Conservation (phyloP, 2,113 vertebrate species). For the Thinocorus orbignyianus region DNA sequence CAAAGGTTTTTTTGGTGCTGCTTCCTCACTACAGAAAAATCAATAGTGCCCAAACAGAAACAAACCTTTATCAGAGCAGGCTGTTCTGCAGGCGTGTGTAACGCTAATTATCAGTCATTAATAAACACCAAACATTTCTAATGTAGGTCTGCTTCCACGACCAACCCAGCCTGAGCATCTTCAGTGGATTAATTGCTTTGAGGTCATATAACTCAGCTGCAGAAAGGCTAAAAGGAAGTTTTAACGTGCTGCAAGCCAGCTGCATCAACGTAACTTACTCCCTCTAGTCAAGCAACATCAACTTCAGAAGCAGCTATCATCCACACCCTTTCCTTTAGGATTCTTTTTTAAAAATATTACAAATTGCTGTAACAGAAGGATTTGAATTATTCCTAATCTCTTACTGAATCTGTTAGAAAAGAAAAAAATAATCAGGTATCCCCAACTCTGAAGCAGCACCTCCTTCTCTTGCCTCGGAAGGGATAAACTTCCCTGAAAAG, state of each 20-base stretch:
- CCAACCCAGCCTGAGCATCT: constrained; percentile 12
- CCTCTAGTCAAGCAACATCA: constrained; percentile 35
- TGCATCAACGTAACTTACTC: constrained; percentile 29
- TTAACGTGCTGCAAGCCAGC: constrained; percentile 18
- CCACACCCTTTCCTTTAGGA: neutral
- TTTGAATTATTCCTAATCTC: neutral
- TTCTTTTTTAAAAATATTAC: neutral
- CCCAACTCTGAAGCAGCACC: neutral
- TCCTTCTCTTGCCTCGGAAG: neutral
- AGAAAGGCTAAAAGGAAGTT: constrained; percentile 50
- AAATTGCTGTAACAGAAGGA: constrained; percentile 21
- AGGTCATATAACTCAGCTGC: neutral
- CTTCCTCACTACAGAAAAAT: neutral
- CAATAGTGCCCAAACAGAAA: neutral
- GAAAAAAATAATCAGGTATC: neutral
- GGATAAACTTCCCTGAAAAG: neutral
- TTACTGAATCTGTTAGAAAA: neutral
- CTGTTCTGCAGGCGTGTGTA: neutral
- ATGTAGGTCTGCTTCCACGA: constrained; percentile 20
- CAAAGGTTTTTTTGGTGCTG: neutral
- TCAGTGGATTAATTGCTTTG: constrained; percentile 17
- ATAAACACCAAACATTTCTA: neutral
- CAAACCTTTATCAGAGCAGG: neutral
- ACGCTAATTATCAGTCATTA: neutral
- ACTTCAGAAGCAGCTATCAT: constrained; percentile 46